Base-by-base conservation (phyloP, 1,140 invertebrate genomes). In the Micrasema longulum region DNA sequence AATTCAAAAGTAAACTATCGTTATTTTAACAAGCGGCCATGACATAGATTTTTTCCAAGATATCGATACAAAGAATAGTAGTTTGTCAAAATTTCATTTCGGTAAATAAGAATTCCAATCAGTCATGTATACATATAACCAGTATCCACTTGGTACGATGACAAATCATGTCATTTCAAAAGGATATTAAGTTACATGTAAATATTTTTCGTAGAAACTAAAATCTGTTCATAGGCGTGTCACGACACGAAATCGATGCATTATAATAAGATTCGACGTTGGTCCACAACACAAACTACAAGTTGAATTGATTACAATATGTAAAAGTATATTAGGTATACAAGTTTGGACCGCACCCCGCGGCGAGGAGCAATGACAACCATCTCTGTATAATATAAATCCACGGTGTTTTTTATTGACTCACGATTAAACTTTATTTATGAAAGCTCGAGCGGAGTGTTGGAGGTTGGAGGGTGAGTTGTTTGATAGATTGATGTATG, bases 381-480 rank as follows among this genome's bases (percentile, higher is more conserved):
- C 65, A 31, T 47, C 60, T 45, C 60, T 22, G 47, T 68, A 22
- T 70, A 70, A 74, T 70, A 70, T 60, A 74, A 70, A 74, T 74
- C 66, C 60, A 73, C 38, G 72, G 68, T 69, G 64, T 62, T 67
- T 68, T 72, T 72, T 72, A 72, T 72, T 72, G 71, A 64, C 45
- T 67, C 64, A 38, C 50, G 64, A 74, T 74, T 71, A 74, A 74
- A 65, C 53, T 55, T 71, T 71, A 74, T 74, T 74, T 74, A 74
- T 67, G 72, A 71, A 12, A 14, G 48, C 18, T 48, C 5, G n/a
- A n/a, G n/a, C 23, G 11, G 23, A 68, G 71, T 45, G 57, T 18
- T 20, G 57, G 65, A 53, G 53, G 41, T 16, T 43, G 23, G 38
- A 62, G 53, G 35, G 23, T 35, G 60, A 63, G 38, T 14, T 9